Evolutionary conservation across 2,113 vertebrate genomes (phyloP).

Genomic region (Amphiprion ocellaris): DNA sequence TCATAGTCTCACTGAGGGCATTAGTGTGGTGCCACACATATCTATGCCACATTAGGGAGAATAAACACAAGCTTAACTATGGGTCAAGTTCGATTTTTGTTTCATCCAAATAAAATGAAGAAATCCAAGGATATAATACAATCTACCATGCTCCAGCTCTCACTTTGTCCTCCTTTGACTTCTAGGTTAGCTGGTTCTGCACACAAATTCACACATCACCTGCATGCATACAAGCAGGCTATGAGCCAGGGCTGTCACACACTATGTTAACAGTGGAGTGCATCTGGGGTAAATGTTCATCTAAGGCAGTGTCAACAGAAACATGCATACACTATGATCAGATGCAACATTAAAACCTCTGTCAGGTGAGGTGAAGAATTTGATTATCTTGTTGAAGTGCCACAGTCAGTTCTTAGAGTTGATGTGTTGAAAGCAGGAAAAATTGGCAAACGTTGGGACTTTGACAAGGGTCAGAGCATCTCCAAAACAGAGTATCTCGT

Average conservation of each 20-base stretch:
- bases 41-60: conserved; percentile 1
- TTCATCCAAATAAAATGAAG: background rate
- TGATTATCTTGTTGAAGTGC: too few relatives aligned
- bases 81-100: background rate
- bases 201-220: background rate
- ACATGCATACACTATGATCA: background rate
- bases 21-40: conserved; percentile 12
- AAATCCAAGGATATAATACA: background rate
- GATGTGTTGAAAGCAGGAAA: too few relatives aligned
- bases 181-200: background rate
- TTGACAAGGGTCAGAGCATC: too few relatives aligned
- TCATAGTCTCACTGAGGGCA: conserved; percentile 14
- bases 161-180: conserved; percentile 16
- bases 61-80: background rate
- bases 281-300: conserved; percentile 5
- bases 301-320: background rate
- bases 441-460: too few relatives aligned
- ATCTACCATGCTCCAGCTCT: background rate
- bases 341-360: background rate
- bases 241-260: background rate
- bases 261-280: background rate
- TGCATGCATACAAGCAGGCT: background rate
- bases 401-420: too few relatives aligned
- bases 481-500: too few relatives aligned
- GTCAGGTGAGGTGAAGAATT: too few relatives aligned